Conservation (phyloP, 37 sponge, comb jelly and placozoan genomes). For the Diacarnus erythraeanus region DNA sequence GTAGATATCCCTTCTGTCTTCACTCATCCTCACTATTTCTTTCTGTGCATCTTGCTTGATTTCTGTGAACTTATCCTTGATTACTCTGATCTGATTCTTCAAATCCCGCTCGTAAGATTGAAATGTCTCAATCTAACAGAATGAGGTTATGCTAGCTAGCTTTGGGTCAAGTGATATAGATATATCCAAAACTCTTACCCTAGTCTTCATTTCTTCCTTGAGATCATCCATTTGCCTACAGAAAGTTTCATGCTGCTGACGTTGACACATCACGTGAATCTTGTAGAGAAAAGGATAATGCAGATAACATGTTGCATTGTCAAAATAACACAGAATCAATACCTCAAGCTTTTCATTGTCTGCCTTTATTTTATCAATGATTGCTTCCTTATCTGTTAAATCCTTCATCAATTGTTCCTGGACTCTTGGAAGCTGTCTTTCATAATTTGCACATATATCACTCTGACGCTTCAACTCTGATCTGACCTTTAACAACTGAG, state of each 20-base stretch:
- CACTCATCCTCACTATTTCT: constrained; percentile 47
- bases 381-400: constrained; percentile 55
- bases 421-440: constrained; percentile 54
- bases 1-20: constrained; percentile 29
- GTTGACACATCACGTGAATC: constrained; percentile 52
- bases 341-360: constrained; percentile 58
- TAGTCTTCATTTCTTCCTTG: constrained; percentile 46
- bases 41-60: constrained; percentile 62
- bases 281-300: background rate
- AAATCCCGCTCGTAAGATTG: constrained; percentile 34
- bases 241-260: constrained; percentile 16
- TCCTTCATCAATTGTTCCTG: constrained; percentile 50
- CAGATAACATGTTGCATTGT: background rate
- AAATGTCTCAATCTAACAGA: constrained; percentile 39
- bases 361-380: constrained; percentile 21
- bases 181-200: constrained; percentile 13
- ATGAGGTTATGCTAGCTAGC: background rate
- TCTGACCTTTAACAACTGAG: background rate
- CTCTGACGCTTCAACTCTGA: background rate
- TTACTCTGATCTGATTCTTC: background rate
- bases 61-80: constrained; percentile 53
- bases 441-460: constrained; percentile 28
- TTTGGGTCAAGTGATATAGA: background rate
- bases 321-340: background rate
- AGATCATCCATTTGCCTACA: constrained; percentile 20